A percentile compares a stretch with the other conserved stretches of the same genome.
phyloP scores from a whole-genome alignment of 2,888 invertebrate genomes.

The Drosophila austrosaltans region DNA sequence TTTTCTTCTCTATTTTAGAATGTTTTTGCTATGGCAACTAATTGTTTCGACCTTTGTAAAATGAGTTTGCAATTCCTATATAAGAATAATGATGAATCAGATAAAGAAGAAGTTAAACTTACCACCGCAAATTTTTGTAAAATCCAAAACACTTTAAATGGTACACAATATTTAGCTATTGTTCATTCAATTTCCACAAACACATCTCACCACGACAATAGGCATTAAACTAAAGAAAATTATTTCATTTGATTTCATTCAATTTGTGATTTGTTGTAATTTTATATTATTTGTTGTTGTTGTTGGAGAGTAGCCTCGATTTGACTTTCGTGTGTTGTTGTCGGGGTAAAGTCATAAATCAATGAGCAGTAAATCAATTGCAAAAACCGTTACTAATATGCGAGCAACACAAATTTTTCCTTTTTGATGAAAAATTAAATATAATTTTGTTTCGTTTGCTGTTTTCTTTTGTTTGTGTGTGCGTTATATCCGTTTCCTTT shows the following conservation, averaged over 20 bases:
- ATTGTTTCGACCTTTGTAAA: conserved; percentile 4
- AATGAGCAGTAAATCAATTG: conserved; percentile 42
- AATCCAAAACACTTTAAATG: conserved; percentile 2
- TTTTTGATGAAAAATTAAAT: conserved; percentile 22
- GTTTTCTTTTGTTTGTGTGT: conserved; percentile 23
- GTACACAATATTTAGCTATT: conserved; percentile 17
- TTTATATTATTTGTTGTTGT: background rate
- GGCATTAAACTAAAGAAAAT: conserved; percentile 37
- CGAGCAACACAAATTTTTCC: conserved; percentile 30
- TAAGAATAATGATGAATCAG: background rate
- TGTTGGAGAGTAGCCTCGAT: conserved; percentile 24
- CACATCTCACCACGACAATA: conserved; percentile 28
- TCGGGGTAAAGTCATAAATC: conserved; percentile 69
- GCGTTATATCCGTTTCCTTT: conserved; percentile 46
- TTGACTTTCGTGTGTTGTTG: conserved; percentile 54
- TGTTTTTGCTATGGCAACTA: conserved; percentile 13
- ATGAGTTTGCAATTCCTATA: conserved; percentile 9
- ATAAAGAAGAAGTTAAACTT: conserved; percentile 3
- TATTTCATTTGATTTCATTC: conserved; percentile 44
- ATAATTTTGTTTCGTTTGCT: conserved; percentile 39
- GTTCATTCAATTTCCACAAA: conserved; percentile 33
- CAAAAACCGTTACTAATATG: conserved; percentile 45
- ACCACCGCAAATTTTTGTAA: background rate
- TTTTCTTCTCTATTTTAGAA: background rate
- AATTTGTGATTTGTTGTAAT: conserved; percentile 17